Evolutionary conservation across 2,888 invertebrate genomes (phyloP), one percentile per base, ranked within the genome.

Genomic region (Megalurothrips usitatus): DNA sequence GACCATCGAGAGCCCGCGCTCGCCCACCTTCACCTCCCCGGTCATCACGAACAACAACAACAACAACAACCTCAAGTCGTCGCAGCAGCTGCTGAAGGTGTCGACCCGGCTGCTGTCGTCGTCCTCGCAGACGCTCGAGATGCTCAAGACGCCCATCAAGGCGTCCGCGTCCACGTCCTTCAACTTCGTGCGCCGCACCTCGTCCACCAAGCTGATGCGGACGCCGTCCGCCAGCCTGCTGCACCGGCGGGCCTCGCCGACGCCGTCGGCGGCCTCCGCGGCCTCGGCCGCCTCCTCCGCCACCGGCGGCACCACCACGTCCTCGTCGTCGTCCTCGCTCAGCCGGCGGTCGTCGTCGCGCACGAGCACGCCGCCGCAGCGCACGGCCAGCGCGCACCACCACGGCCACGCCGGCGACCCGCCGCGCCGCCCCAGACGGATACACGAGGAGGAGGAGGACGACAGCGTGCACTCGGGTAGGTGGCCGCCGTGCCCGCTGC

Each of bases 291-390:
- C 82, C 8, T 78, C 82, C 4, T 81, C 84, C 11, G 82, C 83
- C 14, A 79, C 81, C 19, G 82, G 82, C 14, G 58, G 58, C 58
- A 58, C 58, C 63, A 26, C 80, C 12, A 81, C 48, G 68, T 82
- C 81, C 47, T 83, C 83, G 43, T 84, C 86, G 28, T 86, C 88
- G 63, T 83, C 84, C 28, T 84, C 83, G 87, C 83, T 93, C 84
- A 93, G 93, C 84, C 89, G 93, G 17, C 89, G 93, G 81, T 92
- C 93, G 9, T 91, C 93, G 84, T 93, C 93, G 84, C 93, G 93
- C 1, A 93, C 68, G 68, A 75, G 68, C 68, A 75, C 68, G 26
- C 68, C 68, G 68, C 68, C 68, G 68, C 68, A 75, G 23, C 23
- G 68, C 23, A 58, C 58, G 58, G 58, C 58, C 19, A 19, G 19